phyloP scores from a whole-genome alignment of 2,797 vertebrate genomes.

The Girardinus metallicus region DNA sequence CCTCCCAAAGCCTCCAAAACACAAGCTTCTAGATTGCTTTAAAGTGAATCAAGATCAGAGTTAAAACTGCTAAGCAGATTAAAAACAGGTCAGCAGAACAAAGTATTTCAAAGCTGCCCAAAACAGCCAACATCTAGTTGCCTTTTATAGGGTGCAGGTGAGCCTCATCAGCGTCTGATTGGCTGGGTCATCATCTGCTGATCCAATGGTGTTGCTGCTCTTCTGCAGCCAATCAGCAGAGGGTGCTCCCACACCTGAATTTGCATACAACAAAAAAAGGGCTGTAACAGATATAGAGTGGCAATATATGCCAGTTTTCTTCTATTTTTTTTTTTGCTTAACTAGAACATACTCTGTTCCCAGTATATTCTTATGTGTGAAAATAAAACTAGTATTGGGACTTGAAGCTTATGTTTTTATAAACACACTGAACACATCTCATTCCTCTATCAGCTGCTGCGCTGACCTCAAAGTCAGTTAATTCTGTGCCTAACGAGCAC shows the following conservation, averaged over 20 bases:
- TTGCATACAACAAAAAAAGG: too few relatives aligned
- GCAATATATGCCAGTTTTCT: too few relatives aligned
- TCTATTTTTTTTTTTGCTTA: too few relatives aligned
- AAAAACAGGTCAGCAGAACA: neutral
- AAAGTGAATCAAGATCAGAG: too few relatives aligned
- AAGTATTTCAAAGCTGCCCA: neutral
- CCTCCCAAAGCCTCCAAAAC: too few relatives aligned
- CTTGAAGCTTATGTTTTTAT: neutral
- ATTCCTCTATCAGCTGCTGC: neutral
- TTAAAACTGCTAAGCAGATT: neutral
- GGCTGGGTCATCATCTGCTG: neutral
- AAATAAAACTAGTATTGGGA: neutral
- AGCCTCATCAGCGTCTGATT: neutral
- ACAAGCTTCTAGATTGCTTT: too few relatives aligned
- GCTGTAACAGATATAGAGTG: too few relatives aligned
- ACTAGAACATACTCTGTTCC: too few relatives aligned
- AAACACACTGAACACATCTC: neutral
- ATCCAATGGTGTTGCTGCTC: neutral
- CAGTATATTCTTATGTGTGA: too few relatives aligned
- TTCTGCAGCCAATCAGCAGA: neutral
- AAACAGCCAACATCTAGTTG: neutral
- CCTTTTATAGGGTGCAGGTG: slow-evolving; percentile 1
- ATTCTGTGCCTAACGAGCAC: neutral
- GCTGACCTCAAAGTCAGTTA: neutral
- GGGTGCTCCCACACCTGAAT: too few relatives aligned